Conservation (phyloP, 2,113 vertebrate genomes). For the Lanius collurio region DNA sequence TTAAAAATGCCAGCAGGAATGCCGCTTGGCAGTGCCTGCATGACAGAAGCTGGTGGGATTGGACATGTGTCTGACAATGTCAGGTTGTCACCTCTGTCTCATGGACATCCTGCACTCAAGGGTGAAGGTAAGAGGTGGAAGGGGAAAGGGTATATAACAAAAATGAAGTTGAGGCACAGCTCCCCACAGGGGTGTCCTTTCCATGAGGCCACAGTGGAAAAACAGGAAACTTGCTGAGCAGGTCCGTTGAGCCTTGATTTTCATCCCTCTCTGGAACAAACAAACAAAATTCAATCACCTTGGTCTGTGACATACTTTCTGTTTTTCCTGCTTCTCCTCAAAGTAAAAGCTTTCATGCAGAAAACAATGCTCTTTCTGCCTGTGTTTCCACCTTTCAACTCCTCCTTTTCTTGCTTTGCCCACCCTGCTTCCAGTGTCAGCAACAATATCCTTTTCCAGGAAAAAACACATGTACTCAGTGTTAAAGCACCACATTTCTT, state of each 20-base stretch:
- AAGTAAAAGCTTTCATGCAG: background rate
- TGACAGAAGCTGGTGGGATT: background rate
- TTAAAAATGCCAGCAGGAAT: background rate
- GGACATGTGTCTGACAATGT: background rate
- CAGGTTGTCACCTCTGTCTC: background rate
- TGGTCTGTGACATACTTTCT: slow-evolving; percentile 14
- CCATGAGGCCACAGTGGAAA: background rate
- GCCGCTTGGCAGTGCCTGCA: background rate
- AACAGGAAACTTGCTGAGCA: background rate
- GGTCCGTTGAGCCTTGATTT: background rate
- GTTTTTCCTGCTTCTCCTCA: background rate
- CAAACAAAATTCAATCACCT: background rate
- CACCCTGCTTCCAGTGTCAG: background rate
- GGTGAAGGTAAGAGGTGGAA: background rate
- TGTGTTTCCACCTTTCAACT: background rate
- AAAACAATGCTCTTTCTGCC: background rate
- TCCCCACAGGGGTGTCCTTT: background rate
- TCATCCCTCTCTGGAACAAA: background rate
- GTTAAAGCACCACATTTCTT: background rate
- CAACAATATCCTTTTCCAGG: background rate
- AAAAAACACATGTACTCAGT: background rate
- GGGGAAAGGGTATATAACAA: background rate
- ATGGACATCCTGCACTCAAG: background rate
- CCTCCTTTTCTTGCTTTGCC: background rate
- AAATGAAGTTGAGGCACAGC: background rate